Conservation (phyloP, 2,888 invertebrate genomes). For the Falcaria lacertinaria region DNA sequence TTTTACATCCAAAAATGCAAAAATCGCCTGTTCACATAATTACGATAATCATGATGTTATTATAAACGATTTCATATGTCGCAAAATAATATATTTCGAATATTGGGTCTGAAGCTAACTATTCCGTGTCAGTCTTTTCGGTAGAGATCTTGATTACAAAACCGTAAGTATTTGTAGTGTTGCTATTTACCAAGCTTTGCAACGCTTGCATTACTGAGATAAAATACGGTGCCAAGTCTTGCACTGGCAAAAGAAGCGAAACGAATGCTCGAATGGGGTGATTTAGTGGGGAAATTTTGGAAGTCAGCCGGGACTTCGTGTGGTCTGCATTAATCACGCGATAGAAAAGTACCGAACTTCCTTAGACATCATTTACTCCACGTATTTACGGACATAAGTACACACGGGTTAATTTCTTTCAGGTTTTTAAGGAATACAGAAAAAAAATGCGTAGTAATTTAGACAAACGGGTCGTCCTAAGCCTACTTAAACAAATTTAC, state of each 20-base stretch:
- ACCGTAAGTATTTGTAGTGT: slow-evolving; percentile 16
- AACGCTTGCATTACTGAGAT: slow-evolving; percentile 71
- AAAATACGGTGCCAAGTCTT: slow-evolving; percentile 77
- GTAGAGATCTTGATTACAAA: neutral
- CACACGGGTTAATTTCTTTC: neutral
- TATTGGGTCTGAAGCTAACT: neutral
- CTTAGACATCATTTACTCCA: slow-evolving; percentile 32
- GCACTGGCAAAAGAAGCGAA: slow-evolving; percentile 70
- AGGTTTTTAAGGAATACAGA: slow-evolving; percentile 14
- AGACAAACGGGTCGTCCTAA: slow-evolving; percentile 59
- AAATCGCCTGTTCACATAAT: too few species aligned
- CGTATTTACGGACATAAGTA: neutral
- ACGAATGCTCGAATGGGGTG: slow-evolving; percentile 66
- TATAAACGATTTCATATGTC: too few species aligned
- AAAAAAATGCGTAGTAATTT: slow-evolving; percentile 52
- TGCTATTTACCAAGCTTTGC: slow-evolving; percentile 66
- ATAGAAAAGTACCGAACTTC: slow-evolving; percentile 61
- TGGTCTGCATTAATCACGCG: slow-evolving; percentile 67
- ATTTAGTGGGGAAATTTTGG: slow-evolving; percentile 77
- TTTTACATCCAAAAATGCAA: too few species aligned
- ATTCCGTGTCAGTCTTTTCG: neutral
- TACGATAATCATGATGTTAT: too few species aligned
- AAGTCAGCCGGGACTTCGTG: slow-evolving; percentile 72
- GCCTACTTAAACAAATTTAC: slow-evolving; percentile 77
- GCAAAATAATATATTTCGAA: too few species aligned